Base-by-base conservation (phyloP, 2,888 invertebrate species). In the Apodemia duryi region DNA sequence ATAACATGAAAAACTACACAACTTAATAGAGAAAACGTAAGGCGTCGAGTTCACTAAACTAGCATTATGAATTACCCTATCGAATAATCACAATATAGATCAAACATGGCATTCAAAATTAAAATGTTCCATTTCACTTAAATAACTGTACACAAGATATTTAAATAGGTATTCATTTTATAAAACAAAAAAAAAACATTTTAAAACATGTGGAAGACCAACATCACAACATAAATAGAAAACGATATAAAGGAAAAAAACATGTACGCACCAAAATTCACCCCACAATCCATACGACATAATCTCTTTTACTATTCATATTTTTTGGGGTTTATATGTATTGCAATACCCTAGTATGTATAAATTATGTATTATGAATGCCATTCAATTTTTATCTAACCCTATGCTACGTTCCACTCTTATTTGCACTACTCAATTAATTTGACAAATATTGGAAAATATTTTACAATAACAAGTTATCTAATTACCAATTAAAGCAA, bases 191-290 rank as follows among this genome's bases (percentile, higher is more conserved):
- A 69, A 71, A 84, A 82, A 81, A 80, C 77, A 73, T 78, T 80
- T 78, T 66, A 74, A 84, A 84, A 86, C 79, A 82, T 77, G 77
- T 91, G 91, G 91, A 91, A 91, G 91, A 91, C 91, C 79, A 84
- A 90, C 85, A 91, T 91, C 91, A 91, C 91, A 91, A 91, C 87
- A 87, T 86, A 91, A 91, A 90, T 85, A 85, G 79, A 85, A 85
- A 88, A 85, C 78, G 76, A 85, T 81, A 84, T 77, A 81, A 82
- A 80, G 79, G 21, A 21, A 21, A 82, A 71, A 73, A 82, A 79
- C 76, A 76, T 77, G 77, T 81, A 81, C 80, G 87, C 86, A 86
- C 86, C 86, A 83, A 79, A 74, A 73, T 57, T 13, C 60, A 64
- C 66, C 60, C 66, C 64, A 35, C 51, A 49, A n/a, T 49, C 49